Percentiles rank a stretch among this genome's conserved stretches.
phyloP scores from a whole-genome alignment of 2,113 vertebrate genomes.

The Hydrochoerus hydrochaeris region DNA sequence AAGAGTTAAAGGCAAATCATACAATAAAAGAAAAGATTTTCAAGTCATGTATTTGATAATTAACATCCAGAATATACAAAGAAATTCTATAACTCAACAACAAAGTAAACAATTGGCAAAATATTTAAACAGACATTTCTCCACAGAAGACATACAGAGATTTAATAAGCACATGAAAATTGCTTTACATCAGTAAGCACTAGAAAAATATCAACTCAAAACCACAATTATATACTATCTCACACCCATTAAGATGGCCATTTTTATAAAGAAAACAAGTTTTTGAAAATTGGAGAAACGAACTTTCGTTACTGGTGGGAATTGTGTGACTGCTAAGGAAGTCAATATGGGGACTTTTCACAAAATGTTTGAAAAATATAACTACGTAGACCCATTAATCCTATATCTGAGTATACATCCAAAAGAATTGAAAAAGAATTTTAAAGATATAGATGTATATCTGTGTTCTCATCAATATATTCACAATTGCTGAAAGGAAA shows the following conservation, averaged over 20 bases:
- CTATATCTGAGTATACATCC: not conserved
- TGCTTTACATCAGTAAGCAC: not conserved
- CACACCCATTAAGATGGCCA: too few relatives aligned
- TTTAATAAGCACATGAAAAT: not conserved
- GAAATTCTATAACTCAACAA: not conserved
- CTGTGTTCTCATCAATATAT: not conserved
- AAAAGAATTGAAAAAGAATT: not conserved
- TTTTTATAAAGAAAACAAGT: not conserved
- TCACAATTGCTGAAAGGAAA: not conserved
- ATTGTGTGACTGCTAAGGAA: not conserved
- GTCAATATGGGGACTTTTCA: not conserved
- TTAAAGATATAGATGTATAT: not conserved
- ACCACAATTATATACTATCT: not conserved
- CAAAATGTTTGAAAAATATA: not conserved
- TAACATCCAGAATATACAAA: not conserved
- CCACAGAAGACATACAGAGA: not conserved
- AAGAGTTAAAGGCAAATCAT: not conserved
- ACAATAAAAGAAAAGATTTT: slow-evolving; percentile 11
- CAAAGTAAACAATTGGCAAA: not conserved
- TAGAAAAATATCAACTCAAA: not conserved
- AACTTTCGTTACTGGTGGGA: not conserved
- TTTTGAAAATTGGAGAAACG: not conserved
- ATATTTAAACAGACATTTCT: not conserved
- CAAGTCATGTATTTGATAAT: not conserved
- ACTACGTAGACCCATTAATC: not conserved